Conservation (phyloP, 2,888 invertebrate genomes). For the Mystacides longicornis region DNA sequence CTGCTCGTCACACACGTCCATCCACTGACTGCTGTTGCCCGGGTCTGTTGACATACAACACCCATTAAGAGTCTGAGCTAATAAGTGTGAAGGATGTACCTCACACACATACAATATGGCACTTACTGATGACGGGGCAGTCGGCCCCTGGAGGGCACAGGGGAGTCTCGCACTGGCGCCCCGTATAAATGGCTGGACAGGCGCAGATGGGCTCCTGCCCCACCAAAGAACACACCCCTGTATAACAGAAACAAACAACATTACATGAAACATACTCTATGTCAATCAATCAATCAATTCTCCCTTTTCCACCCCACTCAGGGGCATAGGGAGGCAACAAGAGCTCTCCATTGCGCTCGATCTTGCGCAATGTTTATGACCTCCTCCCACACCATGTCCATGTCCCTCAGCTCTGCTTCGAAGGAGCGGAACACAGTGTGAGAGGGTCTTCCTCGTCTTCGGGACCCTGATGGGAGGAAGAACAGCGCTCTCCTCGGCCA, state of each 20-base stretch:
- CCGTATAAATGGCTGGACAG: slow-evolving; percentile 54
- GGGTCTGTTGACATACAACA: background rate
- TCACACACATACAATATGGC: background rate
- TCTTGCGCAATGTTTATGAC: too few relatives aligned
- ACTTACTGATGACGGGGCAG: background rate
- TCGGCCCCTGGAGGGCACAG: slow-evolving; percentile 33
- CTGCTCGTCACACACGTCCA: slow-evolving; percentile 35
- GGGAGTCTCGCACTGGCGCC: slow-evolving; percentile 55
- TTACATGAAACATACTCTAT: background rate
- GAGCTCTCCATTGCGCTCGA: too few relatives aligned
- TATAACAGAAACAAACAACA: background rate
- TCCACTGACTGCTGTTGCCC: slow-evolving; percentile 12
- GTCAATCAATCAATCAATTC: too few relatives aligned
- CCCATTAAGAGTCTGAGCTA: background rate
- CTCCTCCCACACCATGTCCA: too few relatives aligned
- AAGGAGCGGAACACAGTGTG: too few relatives aligned
- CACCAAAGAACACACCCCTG: slow-evolving; percentile 20
- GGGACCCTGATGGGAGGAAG: too few relatives aligned
- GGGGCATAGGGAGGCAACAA: too few relatives aligned
- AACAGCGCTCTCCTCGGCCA: too few relatives aligned
- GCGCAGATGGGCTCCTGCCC: slow-evolving; percentile 35
- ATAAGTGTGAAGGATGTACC: background rate
- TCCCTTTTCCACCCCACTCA: too few relatives aligned
- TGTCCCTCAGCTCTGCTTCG: too few relatives aligned
- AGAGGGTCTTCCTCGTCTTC: too few relatives aligned